Base-by-base conservation (phyloP, 1,140 invertebrate species). In the Apolygus lucorum region DNA sequence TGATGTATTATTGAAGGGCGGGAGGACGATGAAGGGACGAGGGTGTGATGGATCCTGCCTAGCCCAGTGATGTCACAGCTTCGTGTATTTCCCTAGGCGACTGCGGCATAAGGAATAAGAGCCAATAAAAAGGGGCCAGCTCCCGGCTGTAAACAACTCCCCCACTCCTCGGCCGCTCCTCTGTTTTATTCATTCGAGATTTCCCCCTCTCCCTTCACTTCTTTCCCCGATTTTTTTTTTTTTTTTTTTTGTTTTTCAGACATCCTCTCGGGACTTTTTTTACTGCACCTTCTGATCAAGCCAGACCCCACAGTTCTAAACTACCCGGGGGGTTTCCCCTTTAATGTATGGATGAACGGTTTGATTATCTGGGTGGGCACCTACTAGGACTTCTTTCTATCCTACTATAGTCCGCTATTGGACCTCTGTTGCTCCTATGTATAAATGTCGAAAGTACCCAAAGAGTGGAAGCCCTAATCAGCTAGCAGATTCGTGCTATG, bases 51-150 rank as follows among this genome's bases (percentile, higher is more conserved):
- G 54, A 62, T 62, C 54, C 54, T 49, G 34, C 8, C 34, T 11
- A 17, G 54, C 8, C 14, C 8, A 4, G 14, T 62, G 54, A 62
- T 62, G 54, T 62, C 54, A 62, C 54, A 62, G 54, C 22, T 22
- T 62, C 8, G 34, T 17, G 54, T 62, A 62, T 62, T 62, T 62
- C 54, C 54, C 54, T 8, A 62, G 54, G 54, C 54, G 54, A 62
- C 54, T 62, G 54, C 54, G 54, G 54, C 54, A 62, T 62, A 62
- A 62, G 54, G 54, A 62, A 62, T 62, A 62, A 62, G 54, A 62
- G 54, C 54, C 54, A 62, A 62, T 62, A 62, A 62, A 62, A 62
- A 62, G 54, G 54, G 54, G 24, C 54, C 8, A 22, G 8, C 54
- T 62, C 54, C 54, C 54, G 17, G 34, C 34, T 49, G 34, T 49